phyloP scores from a whole-genome alignment of 2,113 vertebrate genomes.

The Dryoscopus gambensis region DNA sequence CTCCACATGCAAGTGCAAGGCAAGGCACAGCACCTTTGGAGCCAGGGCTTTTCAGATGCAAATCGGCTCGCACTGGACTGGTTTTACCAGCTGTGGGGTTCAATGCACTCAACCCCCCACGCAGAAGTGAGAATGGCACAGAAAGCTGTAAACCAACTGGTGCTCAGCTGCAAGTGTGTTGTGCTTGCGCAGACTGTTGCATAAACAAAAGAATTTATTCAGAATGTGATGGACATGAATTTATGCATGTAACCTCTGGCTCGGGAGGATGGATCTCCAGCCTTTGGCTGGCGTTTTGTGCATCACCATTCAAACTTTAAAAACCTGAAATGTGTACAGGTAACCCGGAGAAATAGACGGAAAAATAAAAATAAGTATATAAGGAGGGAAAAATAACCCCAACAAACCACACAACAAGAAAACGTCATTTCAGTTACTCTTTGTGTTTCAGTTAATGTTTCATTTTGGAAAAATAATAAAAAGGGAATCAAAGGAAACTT shows the following conservation, averaged over 20 bases:
- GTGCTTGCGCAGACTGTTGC: slow-evolving; percentile 47
- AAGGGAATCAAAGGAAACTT: background rate
- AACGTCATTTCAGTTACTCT: background rate
- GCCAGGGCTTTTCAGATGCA: slow-evolving; percentile 40
- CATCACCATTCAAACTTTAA: background rate
- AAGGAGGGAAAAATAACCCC: background rate
- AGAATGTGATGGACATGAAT: slow-evolving; percentile 38
- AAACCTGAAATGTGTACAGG: background rate
- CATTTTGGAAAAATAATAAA: background rate
- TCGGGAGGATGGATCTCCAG: background rate
- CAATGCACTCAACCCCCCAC: slow-evolving; percentile 46
- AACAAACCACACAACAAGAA: background rate
- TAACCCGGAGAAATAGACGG: background rate
- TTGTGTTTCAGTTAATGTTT: background rate
- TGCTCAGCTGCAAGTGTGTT: slow-evolving; percentile 61
- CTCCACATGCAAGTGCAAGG: slow-evolving; percentile 34
- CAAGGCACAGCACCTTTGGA: slow-evolving; percentile 27
- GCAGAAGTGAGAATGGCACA: slow-evolving; percentile 43
- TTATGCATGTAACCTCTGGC: slow-evolving; percentile 57
- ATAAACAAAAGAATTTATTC: slow-evolving; percentile 62
- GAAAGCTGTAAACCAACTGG: slow-evolving; percentile 60
- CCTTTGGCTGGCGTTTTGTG: background rate
- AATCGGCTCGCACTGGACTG: slow-evolving; percentile 13
- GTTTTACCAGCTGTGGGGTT: slow-evolving; percentile 57
- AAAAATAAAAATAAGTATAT: background rate